Percentiles rank a stretch among this genome's conserved stretches.
phyloP scores from a whole-genome alignment of 2,113 vertebrate species.

The Epinephelus cyanopodus region DNA sequence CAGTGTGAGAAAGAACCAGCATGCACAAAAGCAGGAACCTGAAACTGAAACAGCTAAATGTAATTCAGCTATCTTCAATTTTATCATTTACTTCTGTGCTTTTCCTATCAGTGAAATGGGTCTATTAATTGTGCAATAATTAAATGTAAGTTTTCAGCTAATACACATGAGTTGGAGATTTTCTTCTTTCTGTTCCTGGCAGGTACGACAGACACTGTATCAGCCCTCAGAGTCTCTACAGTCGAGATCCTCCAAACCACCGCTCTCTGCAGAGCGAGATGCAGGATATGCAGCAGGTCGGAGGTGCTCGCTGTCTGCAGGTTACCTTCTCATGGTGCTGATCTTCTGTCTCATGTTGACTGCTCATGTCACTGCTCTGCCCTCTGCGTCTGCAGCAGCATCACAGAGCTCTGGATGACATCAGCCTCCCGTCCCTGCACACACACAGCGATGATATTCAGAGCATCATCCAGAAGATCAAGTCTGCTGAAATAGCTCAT shows the following conservation, averaged over 20 bases:
- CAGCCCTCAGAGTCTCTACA: slow-evolving; percentile 48
- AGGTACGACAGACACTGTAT: slow-evolving; percentile 78
- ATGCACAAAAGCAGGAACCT: not conserved
- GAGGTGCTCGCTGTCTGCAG: not conserved
- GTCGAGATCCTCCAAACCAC: slow-evolving; percentile 68
- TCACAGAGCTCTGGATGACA: slow-evolving; percentile 67
- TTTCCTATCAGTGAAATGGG: not conserved
- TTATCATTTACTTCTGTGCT: not conserved
- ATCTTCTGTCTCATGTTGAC: not conserved
- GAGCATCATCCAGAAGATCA: slow-evolving; percentile 78
- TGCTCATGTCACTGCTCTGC: not conserved
- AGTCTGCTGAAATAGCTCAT: slow-evolving; percentile 69
- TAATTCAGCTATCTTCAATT: not conserved
- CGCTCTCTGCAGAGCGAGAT: slow-evolving; percentile 83
- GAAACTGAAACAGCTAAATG: not conserved
- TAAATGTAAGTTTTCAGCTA: not conserved
- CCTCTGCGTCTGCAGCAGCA: slow-evolving; percentile 43
- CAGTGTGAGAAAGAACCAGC: not conserved
- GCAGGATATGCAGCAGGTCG: slow-evolving; percentile 81
- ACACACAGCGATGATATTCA: slow-evolving; percentile 68
- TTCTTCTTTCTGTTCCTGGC: slow-evolving; percentile 28
- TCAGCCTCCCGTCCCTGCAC: slow-evolving; percentile 49
- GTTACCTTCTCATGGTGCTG: not conserved
- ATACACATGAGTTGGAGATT: not conserved
- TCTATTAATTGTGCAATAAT: not conserved